phyloP scores from a whole-genome alignment of 2,113 vertebrate species.

The Opisthocomus hoazin region DNA sequence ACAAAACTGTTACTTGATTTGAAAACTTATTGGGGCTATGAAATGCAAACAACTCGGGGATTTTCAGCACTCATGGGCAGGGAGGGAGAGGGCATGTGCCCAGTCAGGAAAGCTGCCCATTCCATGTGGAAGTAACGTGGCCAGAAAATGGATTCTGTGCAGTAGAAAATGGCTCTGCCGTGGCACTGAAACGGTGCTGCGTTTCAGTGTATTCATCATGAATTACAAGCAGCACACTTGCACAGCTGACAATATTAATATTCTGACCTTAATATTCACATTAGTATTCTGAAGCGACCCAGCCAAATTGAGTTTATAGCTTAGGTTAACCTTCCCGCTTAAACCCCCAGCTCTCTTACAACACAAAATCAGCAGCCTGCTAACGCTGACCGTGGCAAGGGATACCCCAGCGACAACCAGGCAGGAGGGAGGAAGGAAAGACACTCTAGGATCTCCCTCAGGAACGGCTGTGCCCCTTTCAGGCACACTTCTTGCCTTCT shows the following conservation, averaged over 20 bases:
- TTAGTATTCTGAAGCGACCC: background rate
- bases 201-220: background rate
- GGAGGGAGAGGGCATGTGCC: background rate
- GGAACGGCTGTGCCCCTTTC: background rate
- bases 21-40: background rate
- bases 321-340: background rate
- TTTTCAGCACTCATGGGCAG: background rate
- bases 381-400: rapidly evolving
- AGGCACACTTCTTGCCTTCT: background rate
- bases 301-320: background rate
- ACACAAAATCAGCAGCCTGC: background rate
- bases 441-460: rapidly evolving
- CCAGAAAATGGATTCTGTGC: background rate
- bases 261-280: background rate
- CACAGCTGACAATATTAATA: background rate
- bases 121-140: background rate
- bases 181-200: background rate
- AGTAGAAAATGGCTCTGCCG: background rate
- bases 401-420: rapidly evolving
- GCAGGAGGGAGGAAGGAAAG: background rate
- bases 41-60: background rate
- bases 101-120: background rate
- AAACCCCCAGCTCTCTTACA: background rate
- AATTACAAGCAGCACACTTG: background rate
- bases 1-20: background rate